Base-by-base conservation (phyloP, 2,888 invertebrate species). In the Chaitophorus viminalis region DNA sequence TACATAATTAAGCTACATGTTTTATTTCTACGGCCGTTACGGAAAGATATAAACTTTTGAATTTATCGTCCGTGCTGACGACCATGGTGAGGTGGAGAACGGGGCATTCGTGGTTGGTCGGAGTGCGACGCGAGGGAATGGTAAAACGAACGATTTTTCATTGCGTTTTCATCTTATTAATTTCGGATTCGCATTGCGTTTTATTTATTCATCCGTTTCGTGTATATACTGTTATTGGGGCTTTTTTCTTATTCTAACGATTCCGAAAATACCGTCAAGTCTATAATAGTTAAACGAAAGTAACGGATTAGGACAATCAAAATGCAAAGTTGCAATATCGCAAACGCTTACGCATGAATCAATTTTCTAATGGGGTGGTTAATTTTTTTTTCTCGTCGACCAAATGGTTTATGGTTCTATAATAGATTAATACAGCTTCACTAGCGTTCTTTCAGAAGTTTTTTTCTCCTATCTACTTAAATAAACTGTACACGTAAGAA, bases 1-100 rank as follows among this genome's bases (percentile, higher is more conserved):
- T 87, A 87, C 79, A 87, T 87, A 87, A 87, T 87, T 87, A 87
- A 87, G 81, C 87, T 81, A 87, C 87, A 81, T 87, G 87, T 87
- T 87, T 87, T 87, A 87, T 87, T 87, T 87, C 78, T 31, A 75
- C 74, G 39, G 87, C 74, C 87, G 74, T 75, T 81, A 81, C 74
- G 81, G 81, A 87, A 87, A 87, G 87, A 81, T 87, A 87, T 87
- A 87, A 87, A 87, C 81, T 87, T 87, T 87, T 81, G 81, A 65
- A 87, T 87, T 87, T 87, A 81, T 87, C 74, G 87, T 75, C 36
- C 21, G 54, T 46, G 39, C 65, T 60, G 54, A 31, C 29, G 33
- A 70, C 14, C 9, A 31, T 36, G 33, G 29, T 5, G n/a, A 9
- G n/a, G n/a, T 11, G 8, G 65, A 25, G 25, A 60, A 21, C 4